These are phyloP conservation scores for Chinchilla lanigera DNA, from an alignment of 2,113 vertebrate species.

Conservation along the genomic window DNA sequence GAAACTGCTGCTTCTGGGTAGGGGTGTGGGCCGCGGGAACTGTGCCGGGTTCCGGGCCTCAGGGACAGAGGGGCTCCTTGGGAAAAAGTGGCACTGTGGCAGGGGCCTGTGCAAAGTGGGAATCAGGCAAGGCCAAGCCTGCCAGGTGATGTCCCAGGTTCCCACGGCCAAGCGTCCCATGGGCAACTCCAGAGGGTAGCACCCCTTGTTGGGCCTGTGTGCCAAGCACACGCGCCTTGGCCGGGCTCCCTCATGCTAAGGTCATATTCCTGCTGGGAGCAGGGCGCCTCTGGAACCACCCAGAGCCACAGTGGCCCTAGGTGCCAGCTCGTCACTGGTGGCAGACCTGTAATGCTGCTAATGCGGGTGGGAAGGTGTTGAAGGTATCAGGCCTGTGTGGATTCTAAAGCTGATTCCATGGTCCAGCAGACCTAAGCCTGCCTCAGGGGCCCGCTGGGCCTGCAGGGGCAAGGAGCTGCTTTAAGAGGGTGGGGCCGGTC, in stretches of 20 bases:
- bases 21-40: conserved; percentile 51
- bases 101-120: not conserved
- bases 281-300: not conserved
- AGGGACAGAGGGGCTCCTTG: not conserved
- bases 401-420: not conserved
- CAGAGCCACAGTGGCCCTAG: not conserved
- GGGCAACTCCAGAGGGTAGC: not conserved
- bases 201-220: not conserved
- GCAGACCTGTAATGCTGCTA: not conserved
- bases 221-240: not conserved
- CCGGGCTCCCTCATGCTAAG: not conserved
- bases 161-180: not conserved
- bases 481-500: too few species aligned
- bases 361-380: not conserved
- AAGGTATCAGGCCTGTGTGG: not conserved
- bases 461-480: not conserved
- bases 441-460: not conserved
- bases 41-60: not conserved
- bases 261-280: not conserved
- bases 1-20: conserved; percentile 98
- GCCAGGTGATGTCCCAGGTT: not conserved
- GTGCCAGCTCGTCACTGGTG: not conserved
- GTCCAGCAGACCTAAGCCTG: not conserved
- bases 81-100: not conserved
- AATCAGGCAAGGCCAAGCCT: not conserved